These are phyloP conservation scores for Pyralis farinalis DNA, from an alignment of 2,888 invertebrate species.

Conservation along the genomic window DNA sequence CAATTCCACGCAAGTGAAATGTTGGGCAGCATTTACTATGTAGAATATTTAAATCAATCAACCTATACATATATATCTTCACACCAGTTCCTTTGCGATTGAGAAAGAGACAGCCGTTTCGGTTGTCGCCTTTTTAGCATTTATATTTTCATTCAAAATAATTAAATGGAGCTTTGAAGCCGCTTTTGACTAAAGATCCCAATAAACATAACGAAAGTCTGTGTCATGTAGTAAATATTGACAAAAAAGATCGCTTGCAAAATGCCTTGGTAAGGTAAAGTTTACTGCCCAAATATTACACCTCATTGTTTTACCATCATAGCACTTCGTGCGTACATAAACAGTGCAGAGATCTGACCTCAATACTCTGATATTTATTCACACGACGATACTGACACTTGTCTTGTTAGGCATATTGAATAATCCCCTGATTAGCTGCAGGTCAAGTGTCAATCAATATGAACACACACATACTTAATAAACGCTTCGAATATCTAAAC, in stretches of 20 bases:
- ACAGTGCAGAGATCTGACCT: conserved; percentile 62
- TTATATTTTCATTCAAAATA: too few relatives aligned
- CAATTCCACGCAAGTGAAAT: too few relatives aligned
- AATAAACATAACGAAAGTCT: background rate
- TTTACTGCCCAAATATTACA: conserved; percentile 58
- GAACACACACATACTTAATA: conserved; percentile 3
- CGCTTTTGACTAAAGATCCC: background rate
- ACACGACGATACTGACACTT: conserved; percentile 40
- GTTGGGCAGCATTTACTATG: too few relatives aligned
- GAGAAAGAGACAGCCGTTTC: too few relatives aligned
- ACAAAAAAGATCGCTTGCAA: conserved; percentile 39
- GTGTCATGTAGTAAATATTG: conserved; percentile 40
- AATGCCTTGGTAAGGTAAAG: conserved; percentile 33
- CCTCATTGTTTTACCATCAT: conserved; percentile 46
- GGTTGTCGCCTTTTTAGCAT: too few relatives aligned
- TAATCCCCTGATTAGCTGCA: conserved; percentile 36
- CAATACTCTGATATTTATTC: conserved; percentile 60
- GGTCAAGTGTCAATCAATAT: conserved; percentile 21
- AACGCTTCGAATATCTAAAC: background rate
- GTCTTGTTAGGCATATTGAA: conserved; percentile 38
- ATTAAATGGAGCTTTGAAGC: too few relatives aligned
- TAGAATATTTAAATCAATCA: too few relatives aligned
- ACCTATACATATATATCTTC: too few relatives aligned
- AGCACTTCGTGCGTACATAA: conserved; percentile 48
- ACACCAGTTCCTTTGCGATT: too few relatives aligned